phyloP scores from a whole-genome alignment of 2,888 invertebrate genomes.

The Pristionchus fissidentatus region DNA sequence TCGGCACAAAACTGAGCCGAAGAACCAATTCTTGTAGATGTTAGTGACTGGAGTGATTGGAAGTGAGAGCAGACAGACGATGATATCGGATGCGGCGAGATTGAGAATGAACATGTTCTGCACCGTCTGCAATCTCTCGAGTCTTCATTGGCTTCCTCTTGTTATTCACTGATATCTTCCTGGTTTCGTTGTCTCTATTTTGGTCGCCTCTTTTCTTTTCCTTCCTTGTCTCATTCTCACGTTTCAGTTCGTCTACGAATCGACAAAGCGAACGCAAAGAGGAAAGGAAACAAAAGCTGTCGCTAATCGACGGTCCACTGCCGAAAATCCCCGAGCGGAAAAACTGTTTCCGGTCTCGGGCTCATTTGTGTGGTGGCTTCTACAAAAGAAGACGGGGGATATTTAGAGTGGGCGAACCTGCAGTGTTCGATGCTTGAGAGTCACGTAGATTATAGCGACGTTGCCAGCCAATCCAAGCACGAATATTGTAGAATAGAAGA shows the following conservation, averaged over 20 bases:
- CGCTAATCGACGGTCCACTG: no score
- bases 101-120: slow-evolving; percentile 94
- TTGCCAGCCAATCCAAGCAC: slow-evolving; percentile 73
- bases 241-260: background rate
- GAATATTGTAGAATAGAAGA: slow-evolving; percentile 67
- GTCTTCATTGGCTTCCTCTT: background rate
- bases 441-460: slow-evolving; percentile 67
- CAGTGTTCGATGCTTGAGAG: slow-evolving; percentile 62
- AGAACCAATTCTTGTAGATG: slow-evolving; percentile 91
- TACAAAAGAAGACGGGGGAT: background rate
- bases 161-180: background rate
- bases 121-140: slow-evolving; percentile 63
- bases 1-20: slow-evolving; percentile 91
- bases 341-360: background rate
- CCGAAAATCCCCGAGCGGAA: no score
- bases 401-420: slow-evolving; percentile 57
- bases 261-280: no score
- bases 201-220: background rate
- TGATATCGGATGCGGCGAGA: slow-evolving; percentile 91
- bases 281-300: no score
- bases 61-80: slow-evolving; percentile 91
- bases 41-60: slow-evolving; percentile 96
- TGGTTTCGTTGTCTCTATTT: background rate
- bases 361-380: background rate
- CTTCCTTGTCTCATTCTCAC: background rate